phyloP scores from a whole-genome alignment of 2,113 vertebrate genomes.

The Urocitellus parryii region DNA sequence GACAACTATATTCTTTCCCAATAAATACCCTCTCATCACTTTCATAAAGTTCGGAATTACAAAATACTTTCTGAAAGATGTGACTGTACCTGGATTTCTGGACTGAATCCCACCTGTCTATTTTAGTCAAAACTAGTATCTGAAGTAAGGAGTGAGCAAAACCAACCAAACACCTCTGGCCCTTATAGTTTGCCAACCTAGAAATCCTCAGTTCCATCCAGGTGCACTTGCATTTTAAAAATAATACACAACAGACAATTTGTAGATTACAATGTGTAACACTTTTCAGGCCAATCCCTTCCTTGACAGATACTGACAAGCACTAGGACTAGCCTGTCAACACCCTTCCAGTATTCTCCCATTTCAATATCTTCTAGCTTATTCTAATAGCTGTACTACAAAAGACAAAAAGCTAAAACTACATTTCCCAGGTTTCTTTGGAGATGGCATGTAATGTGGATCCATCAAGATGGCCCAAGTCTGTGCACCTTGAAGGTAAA shows the following conservation, averaged over 20 bases:
- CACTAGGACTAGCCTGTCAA: not conserved
- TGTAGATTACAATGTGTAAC: not conserved
- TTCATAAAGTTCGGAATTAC: not conserved
- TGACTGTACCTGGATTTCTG: not conserved
- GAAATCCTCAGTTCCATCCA: not conserved
- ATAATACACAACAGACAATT: not conserved
- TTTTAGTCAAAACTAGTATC: slow-evolving; percentile 38
- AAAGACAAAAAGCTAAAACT: not conserved
- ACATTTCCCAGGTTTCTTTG: not conserved
- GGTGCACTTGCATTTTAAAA: not conserved
- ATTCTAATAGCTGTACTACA: not conserved
- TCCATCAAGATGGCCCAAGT: not conserved
- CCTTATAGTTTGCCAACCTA: not conserved
- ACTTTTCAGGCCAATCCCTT: not conserved
- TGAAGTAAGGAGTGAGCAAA: not conserved
- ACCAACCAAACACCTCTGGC: not conserved
- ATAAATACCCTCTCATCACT: not conserved
- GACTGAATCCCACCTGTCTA: not conserved
- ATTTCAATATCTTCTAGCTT: not conserved
- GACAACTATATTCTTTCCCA: not conserved
- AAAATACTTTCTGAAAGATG: slow-evolving; percentile 6
- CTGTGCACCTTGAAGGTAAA: not conserved
- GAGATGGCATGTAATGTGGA: not conserved
- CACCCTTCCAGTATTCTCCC: not conserved
- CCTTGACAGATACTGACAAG: not conserved